Evolutionary conservation across 2,113 vertebrate species (phyloP), one percentile per base, ranked within the genome.

Genomic region (Peromyscus californicus): DNA sequence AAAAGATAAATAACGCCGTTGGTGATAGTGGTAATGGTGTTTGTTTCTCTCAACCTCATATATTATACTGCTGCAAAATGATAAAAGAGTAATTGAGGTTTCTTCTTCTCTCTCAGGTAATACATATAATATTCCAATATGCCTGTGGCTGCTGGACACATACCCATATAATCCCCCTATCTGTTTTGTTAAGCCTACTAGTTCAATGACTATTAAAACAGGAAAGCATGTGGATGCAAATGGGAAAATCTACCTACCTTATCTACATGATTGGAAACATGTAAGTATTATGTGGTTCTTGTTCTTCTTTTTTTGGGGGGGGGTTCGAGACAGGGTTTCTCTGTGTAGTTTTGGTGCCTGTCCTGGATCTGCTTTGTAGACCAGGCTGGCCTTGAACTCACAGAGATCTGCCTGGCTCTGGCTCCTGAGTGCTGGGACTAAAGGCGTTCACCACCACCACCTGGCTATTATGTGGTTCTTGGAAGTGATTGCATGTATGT

Each of bases 211-310:
- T 98, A 99, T 99, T 98, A 99, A 99, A 98, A 99, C 99, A 83
- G 99, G 99, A 95, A 99, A 99, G 79, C 99, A 99, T 92, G 99
- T 99, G n/a, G 99, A 99, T 98, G 99, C 99, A 94, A 99, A 99
- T 72, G 99, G 99, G 89, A 99, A 99, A 97, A 99, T 99, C 97
- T 99, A 99, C 98, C 99, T 99, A 96, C 99, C 99, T 33, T 99
- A 99, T 96, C 98, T 99, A 89, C 99, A 99, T 59, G 99, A 99
- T 96, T 99, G 99, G 99, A 99, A 99, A 97, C 99, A 99, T 0
- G 99, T 99, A 98, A 99, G 99, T 99, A 98, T 51, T 83, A 54
- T 29, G 51, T 31, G 90, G 17, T 42, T 90, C n/a, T 83, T 6
- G 79, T 48, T 48, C 45, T 48, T 48, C 4, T 48, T 48, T 48